These are phyloP conservation scores for Galago senegalensis DNA, from an alignment of 2,797 vertebrate genomes.

Conservation along the genomic window DNA sequence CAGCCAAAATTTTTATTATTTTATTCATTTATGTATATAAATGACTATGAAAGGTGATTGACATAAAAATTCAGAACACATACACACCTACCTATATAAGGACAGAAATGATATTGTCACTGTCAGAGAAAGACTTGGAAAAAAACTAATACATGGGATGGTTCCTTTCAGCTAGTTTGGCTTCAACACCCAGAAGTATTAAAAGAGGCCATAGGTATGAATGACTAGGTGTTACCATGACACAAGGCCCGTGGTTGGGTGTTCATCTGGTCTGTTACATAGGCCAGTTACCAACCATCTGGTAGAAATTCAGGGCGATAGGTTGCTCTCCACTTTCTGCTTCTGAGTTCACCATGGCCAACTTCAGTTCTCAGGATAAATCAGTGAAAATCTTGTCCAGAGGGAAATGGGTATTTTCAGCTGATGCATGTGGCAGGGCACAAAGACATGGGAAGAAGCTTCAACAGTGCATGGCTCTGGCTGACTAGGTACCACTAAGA, in stretches of 20 bases:
- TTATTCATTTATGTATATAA: background rate
- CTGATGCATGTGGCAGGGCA: background rate
- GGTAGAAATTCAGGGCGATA: background rate
- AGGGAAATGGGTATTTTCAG: background rate
- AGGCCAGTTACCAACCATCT: background rate
- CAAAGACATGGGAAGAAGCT: background rate
- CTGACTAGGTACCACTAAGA: background rate
- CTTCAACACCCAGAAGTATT: background rate
- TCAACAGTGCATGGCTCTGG: background rate
- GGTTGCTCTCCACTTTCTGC: background rate
- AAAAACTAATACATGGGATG: background rate
- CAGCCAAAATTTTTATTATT: background rate
- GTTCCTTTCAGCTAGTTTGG: background rate
- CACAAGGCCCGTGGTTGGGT: background rate
- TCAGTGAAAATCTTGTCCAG: background rate
- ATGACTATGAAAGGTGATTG: background rate
- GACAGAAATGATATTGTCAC: background rate
- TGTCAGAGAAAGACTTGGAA: background rate
- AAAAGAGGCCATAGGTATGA: background rate
- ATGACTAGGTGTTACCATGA: background rate
- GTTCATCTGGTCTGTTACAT: background rate
- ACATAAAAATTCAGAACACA: background rate
- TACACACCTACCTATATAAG: background rate
- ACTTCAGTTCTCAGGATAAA: background rate
- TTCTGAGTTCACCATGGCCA: background rate